Evolutionary conservation across 2,888 invertebrate species (phyloP), one percentile per base, ranked within the genome.

Genomic region (Morinoia aosen): DNA sequence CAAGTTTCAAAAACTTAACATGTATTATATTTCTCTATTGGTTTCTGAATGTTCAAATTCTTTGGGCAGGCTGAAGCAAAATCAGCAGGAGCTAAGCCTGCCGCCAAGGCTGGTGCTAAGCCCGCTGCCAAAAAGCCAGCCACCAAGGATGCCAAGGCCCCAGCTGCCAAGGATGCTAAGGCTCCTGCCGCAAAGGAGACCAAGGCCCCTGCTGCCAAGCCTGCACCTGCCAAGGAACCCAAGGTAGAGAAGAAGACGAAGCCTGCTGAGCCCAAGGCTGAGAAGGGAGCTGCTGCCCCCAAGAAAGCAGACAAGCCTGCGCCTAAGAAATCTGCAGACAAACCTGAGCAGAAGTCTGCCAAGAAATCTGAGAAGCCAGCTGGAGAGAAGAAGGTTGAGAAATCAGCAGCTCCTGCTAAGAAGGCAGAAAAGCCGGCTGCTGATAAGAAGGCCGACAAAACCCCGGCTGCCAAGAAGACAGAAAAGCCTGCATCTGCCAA

Each of bases 81-180:
- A 64, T 64, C 95, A 10, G 39, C 95, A 12, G 56, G 33, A 58
- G 90, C 39, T 48, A 91, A 91, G 57, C 91, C 91, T 25, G 91
- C 91, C 25, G 91, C 91, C 91, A 91, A 91, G 91, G 56, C 91
- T 57, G 94, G 61, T n/a, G 94, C 94, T 33, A 94, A 94, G 94
- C 61, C 94, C 14, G 94, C 94, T 64, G 39, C 94, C 10, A 91
- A 94, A 57, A 94, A 94, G 39, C 94, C 94, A n/a, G 94, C 94
- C n/a, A 64, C 94, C 33, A 94, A 94, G 64, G 94, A 94, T 57
- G 58, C 93, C 93, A 93, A 93, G 58, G 58, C 4, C 2, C 33
- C 95, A 61, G 95, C 95, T 61, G 95, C 40, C 61, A 95, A 95
- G 64, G 95, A 61, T n/a, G 40, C 58, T 25, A 93, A 93, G 93